phyloP scores from a whole-genome alignment of 2,113 vertebrate genomes.

The Syrmaticus mikado region DNA sequence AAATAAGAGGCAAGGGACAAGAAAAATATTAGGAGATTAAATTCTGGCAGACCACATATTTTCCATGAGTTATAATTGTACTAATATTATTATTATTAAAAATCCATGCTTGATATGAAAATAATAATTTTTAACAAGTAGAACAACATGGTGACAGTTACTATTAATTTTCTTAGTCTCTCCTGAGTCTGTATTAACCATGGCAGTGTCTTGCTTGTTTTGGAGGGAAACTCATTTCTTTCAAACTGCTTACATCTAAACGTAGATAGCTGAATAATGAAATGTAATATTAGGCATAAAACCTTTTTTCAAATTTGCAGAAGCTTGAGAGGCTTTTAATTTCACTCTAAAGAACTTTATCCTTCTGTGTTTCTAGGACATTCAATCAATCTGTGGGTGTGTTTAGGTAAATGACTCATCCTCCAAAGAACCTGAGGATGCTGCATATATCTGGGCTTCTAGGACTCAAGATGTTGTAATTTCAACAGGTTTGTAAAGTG shows the following conservation, averaged over 20 bases:
- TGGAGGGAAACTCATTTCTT: neutral
- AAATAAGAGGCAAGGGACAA: neutral
- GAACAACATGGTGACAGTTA: neutral
- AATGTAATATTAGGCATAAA: neutral
- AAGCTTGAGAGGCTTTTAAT: neutral
- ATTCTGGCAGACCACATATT: neutral
- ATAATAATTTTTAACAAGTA: neutral
- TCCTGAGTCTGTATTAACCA: neutral
- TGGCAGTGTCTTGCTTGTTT: neutral
- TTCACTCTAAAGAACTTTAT: accelerated
- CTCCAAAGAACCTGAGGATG: accelerated
- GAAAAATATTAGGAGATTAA: neutral
- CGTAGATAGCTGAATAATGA: neutral
- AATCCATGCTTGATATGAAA: neutral
- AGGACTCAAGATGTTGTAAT: neutral
- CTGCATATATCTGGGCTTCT: neutral
- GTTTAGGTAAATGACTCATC: neutral
- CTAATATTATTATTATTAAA: neutral
- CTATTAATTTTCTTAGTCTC: neutral
- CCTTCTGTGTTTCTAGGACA: neutral
- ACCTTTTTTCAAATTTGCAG: neutral
- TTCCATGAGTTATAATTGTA: neutral
- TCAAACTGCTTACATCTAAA: neutral
- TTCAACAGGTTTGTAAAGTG: neutral
- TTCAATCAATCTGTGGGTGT: neutral